Base-by-base conservation (phyloP, 2,113 vertebrate genomes). In the Aegotheles bennettii region DNA sequence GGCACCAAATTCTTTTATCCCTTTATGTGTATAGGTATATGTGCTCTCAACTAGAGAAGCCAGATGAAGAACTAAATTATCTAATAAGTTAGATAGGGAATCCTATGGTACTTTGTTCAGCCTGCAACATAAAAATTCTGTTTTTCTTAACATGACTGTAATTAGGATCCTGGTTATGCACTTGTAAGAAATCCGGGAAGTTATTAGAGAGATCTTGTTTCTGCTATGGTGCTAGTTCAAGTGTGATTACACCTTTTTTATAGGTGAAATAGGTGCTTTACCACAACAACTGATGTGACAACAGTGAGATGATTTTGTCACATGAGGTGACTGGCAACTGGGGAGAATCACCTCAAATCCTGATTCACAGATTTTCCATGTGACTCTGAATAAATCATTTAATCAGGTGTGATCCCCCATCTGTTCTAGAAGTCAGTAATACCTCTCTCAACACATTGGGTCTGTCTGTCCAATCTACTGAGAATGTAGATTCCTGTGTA, bases 371-470 rank as follows among this genome's bases (percentile, higher is more conserved):
- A 23, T 79, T 76, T 89, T 11, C 16, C 35, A 7, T 57, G 40
- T 43, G 26, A 71, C 15, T 53, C 15, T 63, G 68, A 81, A 81
- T 26, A 56, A 81, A 43, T 56, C 1, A n/a, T 75, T 82, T 63
- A 77, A 43, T 35, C 53, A 47, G 18, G 10, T 59, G 6, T 3
- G 9, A 4, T 19, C 24, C 6, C 18, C 1, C 1, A 19, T 4
- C 3, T 29, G 16, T 74, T 17, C 24, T 54, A 0, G 26, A 67
- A 74, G 51, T 64, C 59, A 84, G 47, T 21, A 48, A 29, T 12
- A 36, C 12, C 42, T 53, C 36, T 75, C 20, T 43, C 18, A n/a
- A n/a, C 51, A 54, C 20, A 16, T 28, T 33, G 20, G 3, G 3
- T 26, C 6, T n/a, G 23, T n/a, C 51, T 14, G 6, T 36, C 48